Evolutionary conservation across 2,113 vertebrate genomes (phyloP).

Genomic region (Eolophus roseicapilla): DNA sequence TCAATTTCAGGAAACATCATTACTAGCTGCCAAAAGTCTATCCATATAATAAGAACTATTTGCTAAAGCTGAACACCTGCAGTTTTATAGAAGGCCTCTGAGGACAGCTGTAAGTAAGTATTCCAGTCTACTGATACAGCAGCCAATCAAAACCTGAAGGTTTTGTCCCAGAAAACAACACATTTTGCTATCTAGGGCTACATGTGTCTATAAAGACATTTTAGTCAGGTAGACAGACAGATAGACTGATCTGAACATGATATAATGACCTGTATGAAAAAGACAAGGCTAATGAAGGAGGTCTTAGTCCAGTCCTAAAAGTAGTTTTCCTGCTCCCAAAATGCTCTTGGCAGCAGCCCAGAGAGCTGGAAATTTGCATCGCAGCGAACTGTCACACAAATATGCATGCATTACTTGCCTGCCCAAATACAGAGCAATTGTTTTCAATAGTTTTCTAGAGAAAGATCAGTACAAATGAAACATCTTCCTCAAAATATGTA

Average conservation of each 20-base stretch:
- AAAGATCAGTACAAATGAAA: not conserved
- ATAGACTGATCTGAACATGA: not conserved
- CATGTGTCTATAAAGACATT: not conserved
- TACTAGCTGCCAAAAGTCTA: slow-evolving; percentile 80
- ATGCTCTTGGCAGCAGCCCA: slow-evolving; percentile 22
- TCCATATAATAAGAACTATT: slow-evolving; percentile 81
- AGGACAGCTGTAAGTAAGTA: slow-evolving; percentile 72
- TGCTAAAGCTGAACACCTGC: slow-evolving; percentile 84
- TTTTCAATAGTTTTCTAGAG: slow-evolving; percentile 1
- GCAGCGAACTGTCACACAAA: slow-evolving; percentile 3
- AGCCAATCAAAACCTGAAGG: slow-evolving; percentile 72
- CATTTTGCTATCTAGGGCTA: slow-evolving; percentile 12
- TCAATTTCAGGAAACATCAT: slow-evolving; percentile 82
- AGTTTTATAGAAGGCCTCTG: slow-evolving; percentile 79
- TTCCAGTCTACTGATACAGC: slow-evolving; percentile 77
- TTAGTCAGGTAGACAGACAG: not conserved
- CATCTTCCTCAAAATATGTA: not conserved
- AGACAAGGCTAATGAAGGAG: not conserved
- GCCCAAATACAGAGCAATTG: not conserved
- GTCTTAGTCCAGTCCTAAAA: not conserved
- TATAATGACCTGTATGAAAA: not conserved
- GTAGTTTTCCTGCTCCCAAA: slow-evolving; percentile 21
- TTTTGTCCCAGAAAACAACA: slow-evolving; percentile 51
- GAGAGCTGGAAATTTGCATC: slow-evolving; percentile 6
- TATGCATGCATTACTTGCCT: not conserved